Evolutionary conservation across 2,888 invertebrate species (phyloP).

Genomic region (Chaetogeoica ovagalla): DNA sequence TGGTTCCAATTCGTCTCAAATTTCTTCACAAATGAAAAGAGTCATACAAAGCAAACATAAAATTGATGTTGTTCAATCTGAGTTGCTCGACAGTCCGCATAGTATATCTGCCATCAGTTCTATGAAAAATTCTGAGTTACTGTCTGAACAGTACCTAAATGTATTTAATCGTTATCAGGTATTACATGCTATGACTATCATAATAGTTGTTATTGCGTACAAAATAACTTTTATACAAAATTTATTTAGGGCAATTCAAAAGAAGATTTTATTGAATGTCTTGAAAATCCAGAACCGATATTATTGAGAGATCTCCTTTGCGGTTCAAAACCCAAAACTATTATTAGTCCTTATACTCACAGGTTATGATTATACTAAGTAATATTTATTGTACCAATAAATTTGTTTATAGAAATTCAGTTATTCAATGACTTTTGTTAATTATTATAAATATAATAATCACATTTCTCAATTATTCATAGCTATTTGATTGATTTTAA

Average conservation of each 20-base stretch:
- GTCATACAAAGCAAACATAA: not conserved
- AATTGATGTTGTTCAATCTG: not conserved
- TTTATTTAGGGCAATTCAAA: conserved; percentile 1
- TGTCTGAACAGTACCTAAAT: conserved; percentile 23
- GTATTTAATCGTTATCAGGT: conserved; percentile 49
- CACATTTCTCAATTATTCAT: too few relatives aligned
- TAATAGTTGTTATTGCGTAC: not conserved
- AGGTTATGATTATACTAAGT: conserved; percentile 57
- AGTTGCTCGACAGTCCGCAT: not conserved
- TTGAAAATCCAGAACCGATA: conserved; percentile 35
- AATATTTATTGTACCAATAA: not conserved
- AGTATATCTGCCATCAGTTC: not conserved
- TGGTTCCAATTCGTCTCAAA: not conserved
- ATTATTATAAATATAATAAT: too few relatives aligned
- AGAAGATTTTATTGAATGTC: conserved; percentile 22
- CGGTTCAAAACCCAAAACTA: conserved; percentile 50
- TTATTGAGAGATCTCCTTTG: conserved; percentile 38
- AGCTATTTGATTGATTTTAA: too few relatives aligned
- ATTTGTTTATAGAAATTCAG: too few relatives aligned
- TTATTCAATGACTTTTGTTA: too few relatives aligned
- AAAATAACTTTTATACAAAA: not conserved
- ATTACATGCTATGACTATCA: not conserved
- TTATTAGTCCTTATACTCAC: conserved; percentile 61
- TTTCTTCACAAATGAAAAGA: not conserved
- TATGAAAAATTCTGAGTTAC: not conserved